Conservation (phyloP, 1,140 invertebrate species). For the Ctenoplectra terminalis region DNA sequence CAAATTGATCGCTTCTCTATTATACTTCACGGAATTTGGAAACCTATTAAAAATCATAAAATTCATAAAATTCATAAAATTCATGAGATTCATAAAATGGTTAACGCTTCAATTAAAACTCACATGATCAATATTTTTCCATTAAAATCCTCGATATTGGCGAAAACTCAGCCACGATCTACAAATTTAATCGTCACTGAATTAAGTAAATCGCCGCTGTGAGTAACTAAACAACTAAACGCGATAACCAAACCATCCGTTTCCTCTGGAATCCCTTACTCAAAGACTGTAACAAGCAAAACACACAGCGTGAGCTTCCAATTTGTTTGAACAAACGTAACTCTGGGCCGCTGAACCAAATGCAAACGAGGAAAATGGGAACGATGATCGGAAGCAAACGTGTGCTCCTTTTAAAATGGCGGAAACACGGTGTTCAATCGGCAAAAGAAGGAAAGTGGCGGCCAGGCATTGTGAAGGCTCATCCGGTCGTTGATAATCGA, state of each 20-base stretch:
- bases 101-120: too few species aligned
- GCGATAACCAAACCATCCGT: too few species aligned
- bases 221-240: background rate
- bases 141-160: too few species aligned
- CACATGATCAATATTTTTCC: too few species aligned
- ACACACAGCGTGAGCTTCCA: background rate
- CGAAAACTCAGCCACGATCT: too few species aligned
- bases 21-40: background rate
- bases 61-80: too few species aligned
- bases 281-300: background rate
- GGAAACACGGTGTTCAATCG: background rate
- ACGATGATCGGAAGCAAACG: background rate
- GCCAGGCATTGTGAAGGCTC: background rate
- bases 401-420: background rate
- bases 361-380: background rate
- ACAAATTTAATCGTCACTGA: too few species aligned
- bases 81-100: too few species aligned
- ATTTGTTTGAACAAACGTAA: background rate
- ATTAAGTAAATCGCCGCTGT: too few species aligned
- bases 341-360: background rate
- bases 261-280: background rate
- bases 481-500: conserved; percentile 22
- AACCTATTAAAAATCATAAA: too few species aligned
- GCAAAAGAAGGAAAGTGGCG: background rate
- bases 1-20: too few species aligned